Base-by-base conservation (phyloP, 2,113 vertebrate genomes). In the Junco hyemalis region DNA sequence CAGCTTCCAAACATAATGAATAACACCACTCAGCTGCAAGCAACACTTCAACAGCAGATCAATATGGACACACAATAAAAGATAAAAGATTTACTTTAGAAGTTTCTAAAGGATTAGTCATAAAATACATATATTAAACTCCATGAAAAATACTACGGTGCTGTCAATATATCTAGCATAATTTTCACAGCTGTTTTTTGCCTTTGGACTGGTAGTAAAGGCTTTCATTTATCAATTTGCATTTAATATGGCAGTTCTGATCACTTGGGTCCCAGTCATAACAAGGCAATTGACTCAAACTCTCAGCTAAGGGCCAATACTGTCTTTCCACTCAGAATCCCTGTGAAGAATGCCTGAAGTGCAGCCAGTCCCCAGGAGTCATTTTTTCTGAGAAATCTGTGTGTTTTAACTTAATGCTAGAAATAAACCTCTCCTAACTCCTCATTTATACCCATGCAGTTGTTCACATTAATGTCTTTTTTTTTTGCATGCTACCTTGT, bases 201-300 rank as follows among this genome's bases (percentile, higher is more conserved):
- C 20, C 54, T 68, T 90, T 74, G 59, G 68, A 90, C 40, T 77
- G 36, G 38, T 20, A 86, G 51, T 60, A 83, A 83, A 91, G 50
- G 29, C 64, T 71, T 90, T 77, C 10, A 80, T 94, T 77, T 90
- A 66, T 87, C 74, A 92, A 76, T 95, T 63, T 94, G 44, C 40
- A 88, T 87, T 91, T 84, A 76, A 57, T 69, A 80, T 42, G 50
- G 45, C 71, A 80, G 40, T 60, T 93, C 56, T 74, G 73, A 86
- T 84, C 40, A 11, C 64, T 80, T 66, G 84, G 47, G 74, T 86
- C 57, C 54, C 40, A 82, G 70, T 77, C 51, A 86, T 82, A 91
- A 70, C 54, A 73, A 78, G 68, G 28, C 78, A 96, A 83, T 83
- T 90, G 81, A 66, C 50, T 81, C 33, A 83, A 76, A 72, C 38